A percentile compares a stretch with the other conserved stretches of the same genome.
Conservation (phyloP, 2,888 invertebrate genomes). For the Aphidius colemani region DNA sequence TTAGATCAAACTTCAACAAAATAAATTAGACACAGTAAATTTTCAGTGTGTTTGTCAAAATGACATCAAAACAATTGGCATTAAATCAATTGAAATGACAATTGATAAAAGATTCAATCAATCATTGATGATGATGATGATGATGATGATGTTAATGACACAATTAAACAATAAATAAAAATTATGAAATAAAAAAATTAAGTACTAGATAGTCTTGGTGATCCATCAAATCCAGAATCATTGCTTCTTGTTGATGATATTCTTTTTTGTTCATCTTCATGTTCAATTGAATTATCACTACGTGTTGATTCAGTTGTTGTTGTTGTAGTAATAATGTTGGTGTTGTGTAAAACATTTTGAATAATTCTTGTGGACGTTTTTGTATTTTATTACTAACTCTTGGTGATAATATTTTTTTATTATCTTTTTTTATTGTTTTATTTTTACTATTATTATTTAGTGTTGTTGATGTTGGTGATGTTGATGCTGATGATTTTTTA, state of each 20-base stretch:
- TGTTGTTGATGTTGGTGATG: too few species aligned
- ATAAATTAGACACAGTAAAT: too few species aligned
- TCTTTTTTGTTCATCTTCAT: constrained; percentile 63
- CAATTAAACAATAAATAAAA: background rate
- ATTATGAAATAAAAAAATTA: constrained; percentile 30
- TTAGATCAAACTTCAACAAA: too few species aligned
- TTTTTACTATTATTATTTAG: constrained; percentile 4
- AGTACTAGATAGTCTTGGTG: constrained; percentile 58
- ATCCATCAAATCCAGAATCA: constrained; percentile 79
- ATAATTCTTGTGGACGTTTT: constrained; percentile 53
- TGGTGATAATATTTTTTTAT: constrained; percentile 38
- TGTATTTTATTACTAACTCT: constrained; percentile 34
- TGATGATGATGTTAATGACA: too few species aligned
- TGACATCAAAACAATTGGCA: background rate
- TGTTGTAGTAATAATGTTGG: constrained; percentile 51
- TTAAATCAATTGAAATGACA: background rate
- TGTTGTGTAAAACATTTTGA: constrained; percentile 56
- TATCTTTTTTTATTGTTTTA: constrained; percentile 28
- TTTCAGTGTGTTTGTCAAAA: too few species aligned
- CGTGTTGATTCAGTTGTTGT: constrained; percentile 49
- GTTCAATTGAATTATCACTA: constrained; percentile 53
- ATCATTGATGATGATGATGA: background rate
- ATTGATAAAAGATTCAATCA: background rate
- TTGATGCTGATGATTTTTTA: constrained; percentile 30
- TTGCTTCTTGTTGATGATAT: constrained; percentile 77